These are phyloP conservation scores for Nautilus pompilius DNA, from an alignment of 1,140 invertebrate genomes.

Conservation along the genomic window DNA sequence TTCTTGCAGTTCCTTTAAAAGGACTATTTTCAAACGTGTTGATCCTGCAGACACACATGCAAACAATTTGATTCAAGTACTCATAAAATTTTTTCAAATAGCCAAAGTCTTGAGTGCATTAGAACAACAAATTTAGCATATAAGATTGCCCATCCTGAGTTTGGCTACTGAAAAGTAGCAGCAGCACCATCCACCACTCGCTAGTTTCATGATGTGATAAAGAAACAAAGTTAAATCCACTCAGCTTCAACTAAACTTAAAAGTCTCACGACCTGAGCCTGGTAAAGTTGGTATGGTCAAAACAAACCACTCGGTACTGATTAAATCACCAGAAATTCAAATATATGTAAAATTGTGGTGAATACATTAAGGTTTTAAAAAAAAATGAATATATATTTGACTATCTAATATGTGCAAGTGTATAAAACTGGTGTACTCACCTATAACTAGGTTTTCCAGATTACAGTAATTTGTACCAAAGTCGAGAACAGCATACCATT, in stretches of 20 bases:
- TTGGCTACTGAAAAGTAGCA: too few relatives aligned
- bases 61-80: background rate
- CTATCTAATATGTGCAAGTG: background rate
- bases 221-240: too few relatives aligned
- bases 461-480: conserved; percentile 61
- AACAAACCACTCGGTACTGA: background rate
- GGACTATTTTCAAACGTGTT: background rate
- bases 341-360: background rate
- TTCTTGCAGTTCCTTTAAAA: background rate
- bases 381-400: background rate
- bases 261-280: too few relatives aligned
- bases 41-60: background rate
- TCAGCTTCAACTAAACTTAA: too few relatives aligned
- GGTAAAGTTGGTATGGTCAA: too few relatives aligned
- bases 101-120: background rate
- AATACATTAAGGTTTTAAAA: background rate
- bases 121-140: background rate
- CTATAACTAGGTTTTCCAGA: conserved; percentile 57
- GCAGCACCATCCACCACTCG: too few relatives aligned
- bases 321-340: background rate
- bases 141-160: too few relatives aligned
- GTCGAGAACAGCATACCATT: conserved; percentile 58
- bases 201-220: too few relatives aligned
- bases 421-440: conserved; percentile 14
- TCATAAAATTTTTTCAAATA: background rate